Percentiles rank a stretch among this genome's conserved stretches.
Conservation (phyloP, 2,888 invertebrate genomes). For the Adela reaumurella region DNA sequence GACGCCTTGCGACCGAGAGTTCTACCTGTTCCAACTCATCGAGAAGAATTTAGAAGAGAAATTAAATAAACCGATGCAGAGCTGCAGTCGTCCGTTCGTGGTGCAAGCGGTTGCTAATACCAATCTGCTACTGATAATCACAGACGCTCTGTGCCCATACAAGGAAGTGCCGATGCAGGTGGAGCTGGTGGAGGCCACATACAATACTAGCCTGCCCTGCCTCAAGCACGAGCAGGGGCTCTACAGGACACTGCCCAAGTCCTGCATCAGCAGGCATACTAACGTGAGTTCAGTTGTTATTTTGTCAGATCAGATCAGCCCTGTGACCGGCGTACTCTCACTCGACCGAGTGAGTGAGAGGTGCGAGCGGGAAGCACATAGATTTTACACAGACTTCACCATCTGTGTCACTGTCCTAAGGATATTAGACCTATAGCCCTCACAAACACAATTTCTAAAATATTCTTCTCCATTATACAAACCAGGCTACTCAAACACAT, state of each 20-base stretch:
- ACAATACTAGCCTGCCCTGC: constrained; percentile 63
- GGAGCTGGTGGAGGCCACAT: constrained; percentile 27
- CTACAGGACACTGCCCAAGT: constrained; percentile 64
- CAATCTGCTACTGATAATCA: constrained; percentile 74
- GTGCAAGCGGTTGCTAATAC: constrained; percentile 72
- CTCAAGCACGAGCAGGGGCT: constrained; percentile 55
- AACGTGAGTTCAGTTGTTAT: constrained; percentile 66
- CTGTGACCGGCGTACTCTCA: too few relatives aligned
- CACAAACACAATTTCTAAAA: too few relatives aligned
- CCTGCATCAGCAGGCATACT: constrained; percentile 72
- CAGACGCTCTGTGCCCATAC: constrained; percentile 62
- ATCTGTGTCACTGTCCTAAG: too few relatives aligned
- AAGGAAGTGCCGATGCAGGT: constrained; percentile 40
- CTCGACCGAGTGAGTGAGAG: too few relatives aligned
- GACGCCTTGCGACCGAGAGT: constrained; percentile 80
- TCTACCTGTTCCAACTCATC: constrained; percentile 53
- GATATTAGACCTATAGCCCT: too few relatives aligned
- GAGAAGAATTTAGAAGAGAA: constrained; percentile 46
- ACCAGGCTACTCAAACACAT: too few relatives aligned
- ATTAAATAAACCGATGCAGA: constrained; percentile 37
- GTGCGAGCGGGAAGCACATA: too few relatives aligned
- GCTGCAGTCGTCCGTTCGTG: constrained; percentile 62
- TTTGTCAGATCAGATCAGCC: constrained; percentile 15
- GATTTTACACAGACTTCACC: too few relatives aligned
- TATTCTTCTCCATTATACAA: too few relatives aligned